Base-by-base conservation (phyloP, 2,888 invertebrate genomes). In the Patella pellucida region DNA sequence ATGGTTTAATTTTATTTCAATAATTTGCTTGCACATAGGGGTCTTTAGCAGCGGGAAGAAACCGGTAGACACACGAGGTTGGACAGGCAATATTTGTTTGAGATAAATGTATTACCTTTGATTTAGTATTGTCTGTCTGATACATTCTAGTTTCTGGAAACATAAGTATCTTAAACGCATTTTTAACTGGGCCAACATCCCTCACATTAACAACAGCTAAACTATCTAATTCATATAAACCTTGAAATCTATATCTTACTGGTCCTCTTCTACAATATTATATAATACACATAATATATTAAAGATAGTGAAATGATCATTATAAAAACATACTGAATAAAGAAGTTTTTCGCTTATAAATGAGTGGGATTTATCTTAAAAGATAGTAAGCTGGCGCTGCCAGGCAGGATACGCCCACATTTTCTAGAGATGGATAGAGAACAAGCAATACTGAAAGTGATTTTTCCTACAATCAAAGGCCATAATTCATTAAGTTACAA, bases 71-170 rank as follows among this genome's bases (percentile, higher is more conserved):
- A n/a, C n/a, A n/a, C n/a, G n/a, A n/a, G n/a, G n/a, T n/a, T n/a
- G n/a, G n/a, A n/a, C n/a, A n/a, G n/a, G n/a, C 16, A 71, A 51
- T n/a, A 16, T 16, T 11, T 50, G 9, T 51, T 9, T n/a, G 16
- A 31, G 23, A 41, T n/a, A 41, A 12, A 12, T 27, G 1, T 31
- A 27, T 71, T 80, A 90, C 92, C 93, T 94, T 94, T 89, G 94
- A 93, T 84, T 94, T 92, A 88, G 94, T 93, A 83, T 95, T 95
- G 80, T 96, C 95, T 86, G 97, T 96, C 89, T 97, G 96, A 91
- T 97, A 97, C 71, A 97, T 95, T 88, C 96, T 94, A 0, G 97
- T 95, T 83, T 97, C 97, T 31, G 98, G 97, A 88, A 97, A 97
- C 73, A 96, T 97, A 82, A 98, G 92, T 14, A 98, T 94, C 91